Conservation (phyloP, 2,113 vertebrate species). For the Cranoglanis bouderius region DNA sequence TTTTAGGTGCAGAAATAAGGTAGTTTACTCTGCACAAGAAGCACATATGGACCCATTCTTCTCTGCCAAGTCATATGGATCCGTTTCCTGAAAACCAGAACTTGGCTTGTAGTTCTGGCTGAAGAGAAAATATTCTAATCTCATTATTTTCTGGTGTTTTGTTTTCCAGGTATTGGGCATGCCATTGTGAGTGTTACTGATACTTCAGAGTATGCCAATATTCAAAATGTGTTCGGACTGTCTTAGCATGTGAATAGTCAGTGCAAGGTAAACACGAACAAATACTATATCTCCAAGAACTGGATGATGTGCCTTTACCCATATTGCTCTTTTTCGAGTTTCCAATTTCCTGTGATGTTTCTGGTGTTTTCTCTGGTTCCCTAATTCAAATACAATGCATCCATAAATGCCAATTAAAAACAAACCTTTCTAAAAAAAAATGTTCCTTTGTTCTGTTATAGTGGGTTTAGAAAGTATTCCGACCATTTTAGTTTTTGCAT, state of each 20-base stretch:
- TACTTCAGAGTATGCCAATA: not conserved
- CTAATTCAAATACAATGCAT: not conserved
- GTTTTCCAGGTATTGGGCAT: not conserved
- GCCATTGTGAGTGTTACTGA: not conserved
- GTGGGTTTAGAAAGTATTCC: too few relatives aligned
- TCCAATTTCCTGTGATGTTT: not conserved
- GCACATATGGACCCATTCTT: not conserved
- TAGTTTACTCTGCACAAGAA: not conserved
- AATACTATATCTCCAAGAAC: not conserved
- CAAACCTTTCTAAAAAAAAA: not conserved
- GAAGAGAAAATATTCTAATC: not conserved
- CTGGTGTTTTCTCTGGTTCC: not conserved
- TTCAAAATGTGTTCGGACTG: not conserved
- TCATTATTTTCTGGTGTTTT: not conserved
- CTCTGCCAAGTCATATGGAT: conserved; percentile 8
- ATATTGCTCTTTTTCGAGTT: not conserved
- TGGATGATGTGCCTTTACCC: not conserved
- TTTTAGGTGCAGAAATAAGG: not conserved
- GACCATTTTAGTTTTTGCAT: too few relatives aligned
- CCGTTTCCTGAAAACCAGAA: not conserved
- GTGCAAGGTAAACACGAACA: not conserved
- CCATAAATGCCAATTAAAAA: not conserved
- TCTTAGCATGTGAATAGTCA: not conserved
- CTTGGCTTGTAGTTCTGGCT: not conserved
- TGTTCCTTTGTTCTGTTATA: not conserved